These are phyloP conservation scores for Agrypnus murinus DNA, from an alignment of 2,888 invertebrate genomes.

Conservation along the genomic window DNA sequence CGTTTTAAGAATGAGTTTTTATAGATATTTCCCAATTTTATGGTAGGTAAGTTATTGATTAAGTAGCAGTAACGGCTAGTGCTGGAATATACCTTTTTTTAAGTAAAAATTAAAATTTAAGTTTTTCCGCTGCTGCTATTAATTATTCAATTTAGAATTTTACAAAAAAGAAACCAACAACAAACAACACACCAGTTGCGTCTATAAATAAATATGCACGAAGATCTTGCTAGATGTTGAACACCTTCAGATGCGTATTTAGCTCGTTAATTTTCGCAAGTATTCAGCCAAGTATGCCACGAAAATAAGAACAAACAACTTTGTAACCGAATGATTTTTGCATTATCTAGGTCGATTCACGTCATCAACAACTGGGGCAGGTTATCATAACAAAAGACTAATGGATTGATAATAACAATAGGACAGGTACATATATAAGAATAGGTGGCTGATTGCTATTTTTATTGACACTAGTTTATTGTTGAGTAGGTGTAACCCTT, in stretches of 20 bases:
- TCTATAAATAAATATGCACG: conserved; percentile 42
- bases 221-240: conserved; percentile 24
- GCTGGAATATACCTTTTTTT: too few species aligned
- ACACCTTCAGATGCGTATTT: conserved; percentile 49
- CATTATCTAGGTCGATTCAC: conserved; percentile 21
- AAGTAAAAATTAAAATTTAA: too few species aligned
- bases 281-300: conserved; percentile 44
- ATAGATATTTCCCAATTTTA: too few species aligned
- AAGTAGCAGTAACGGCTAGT: too few species aligned
- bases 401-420: conserved; percentile 12
- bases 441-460: too few species aligned
- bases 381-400: conserved; percentile 29
- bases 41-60: too few species aligned
- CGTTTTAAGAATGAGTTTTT: too few species aligned
- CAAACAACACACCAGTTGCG: conserved; percentile 37
- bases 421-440: conserved; percentile 9
- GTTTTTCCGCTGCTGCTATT: too few species aligned
- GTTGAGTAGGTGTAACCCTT: conserved; percentile 7
- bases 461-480: conserved; percentile 8
- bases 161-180: too few species aligned
- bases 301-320: conserved; percentile 39
- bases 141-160: too few species aligned
- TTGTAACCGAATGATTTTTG: conserved; percentile 16
- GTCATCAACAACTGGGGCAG: conserved; percentile 22
- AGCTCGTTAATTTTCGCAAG: conserved; percentile 43